Base-by-base conservation (phyloP, 2,888 invertebrate genomes). In the Aplocera efformata region DNA sequence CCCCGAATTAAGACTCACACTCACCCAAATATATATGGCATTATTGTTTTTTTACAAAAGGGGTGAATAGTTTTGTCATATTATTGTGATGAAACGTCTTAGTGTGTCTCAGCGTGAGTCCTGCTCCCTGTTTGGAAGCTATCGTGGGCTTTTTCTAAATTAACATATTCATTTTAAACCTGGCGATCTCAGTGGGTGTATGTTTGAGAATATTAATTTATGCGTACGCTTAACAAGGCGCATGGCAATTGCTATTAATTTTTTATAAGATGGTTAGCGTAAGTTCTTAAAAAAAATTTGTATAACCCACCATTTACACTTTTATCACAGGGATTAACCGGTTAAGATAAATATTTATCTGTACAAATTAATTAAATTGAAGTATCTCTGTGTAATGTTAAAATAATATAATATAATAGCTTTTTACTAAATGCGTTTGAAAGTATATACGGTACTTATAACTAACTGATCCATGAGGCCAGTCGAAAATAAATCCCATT, bases 101-200 rank as follows among this genome's bases (percentile, higher is more conserved):
- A 76, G 72, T 71, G 69, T 63, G 57, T 72, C 85, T 49, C 85
- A 85, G 86, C 85, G 59, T 81, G 86, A 54, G 65, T 50, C 56
- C 51, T 48, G 70, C 67, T 71, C 68, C 79, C 84, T 65, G 84
- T 75, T 78, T 79, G 75, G 83, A 68, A 85, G 85, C 79, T 60
- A 72, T 75, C 75, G 70, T 70, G 73, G 66, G 53, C 62, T 68
- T 70, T 58, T 48, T 56, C 51, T 32, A 56, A 63, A 80, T 80
- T 79, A 79, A 71, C 79, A 80, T 80, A 79, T 72, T 72, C 64
- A 70, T 81, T 79, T 75, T 67, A 77, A 79, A 73, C 79, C 77
- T 73, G 73, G 63, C 55, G 56, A 63, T 38, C 41, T 60, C 65
- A 61, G 63, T 51, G 58, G 60, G 58, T 58, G 51, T 57, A 60